Percentiles rank a stretch among this genome's conserved stretches.
Conservation (phyloP, 2,113 vertebrate genomes). For the Callipepla squamata region DNA sequence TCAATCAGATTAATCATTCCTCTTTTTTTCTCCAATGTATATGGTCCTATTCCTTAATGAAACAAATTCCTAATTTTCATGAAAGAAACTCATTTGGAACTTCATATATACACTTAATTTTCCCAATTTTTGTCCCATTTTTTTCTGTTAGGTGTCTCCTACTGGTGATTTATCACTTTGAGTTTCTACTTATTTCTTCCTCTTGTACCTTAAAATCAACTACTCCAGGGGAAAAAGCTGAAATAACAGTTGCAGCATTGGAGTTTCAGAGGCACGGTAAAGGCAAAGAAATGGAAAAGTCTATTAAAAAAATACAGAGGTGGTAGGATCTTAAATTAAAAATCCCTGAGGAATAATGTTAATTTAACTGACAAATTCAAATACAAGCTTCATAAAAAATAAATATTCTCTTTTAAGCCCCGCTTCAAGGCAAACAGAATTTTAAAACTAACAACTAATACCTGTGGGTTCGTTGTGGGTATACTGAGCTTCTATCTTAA, state of each 20-base stretch:
- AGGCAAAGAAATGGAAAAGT: background rate
- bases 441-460: constrained; percentile 22
- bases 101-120: background rate
- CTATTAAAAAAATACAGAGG: background rate
- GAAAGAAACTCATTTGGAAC: background rate
- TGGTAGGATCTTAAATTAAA: constrained; percentile 34
- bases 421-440: background rate
- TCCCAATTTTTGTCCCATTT: background rate
- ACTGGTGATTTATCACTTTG: background rate
- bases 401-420: constrained; percentile 7
- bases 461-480: background rate
- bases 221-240: background rate
- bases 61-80: background rate
- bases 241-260: background rate
- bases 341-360: constrained; percentile 21
- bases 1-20: background rate
- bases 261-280: background rate
- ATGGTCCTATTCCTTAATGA: background rate
- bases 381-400: background rate
- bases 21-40: background rate
- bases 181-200: background rate
- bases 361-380: background rate
- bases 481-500: background rate
- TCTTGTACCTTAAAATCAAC: background rate
- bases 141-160: background rate